Evolutionary conservation across 2,797 vertebrate species (phyloP).

Genomic region (Siniperca obscura): DNA sequence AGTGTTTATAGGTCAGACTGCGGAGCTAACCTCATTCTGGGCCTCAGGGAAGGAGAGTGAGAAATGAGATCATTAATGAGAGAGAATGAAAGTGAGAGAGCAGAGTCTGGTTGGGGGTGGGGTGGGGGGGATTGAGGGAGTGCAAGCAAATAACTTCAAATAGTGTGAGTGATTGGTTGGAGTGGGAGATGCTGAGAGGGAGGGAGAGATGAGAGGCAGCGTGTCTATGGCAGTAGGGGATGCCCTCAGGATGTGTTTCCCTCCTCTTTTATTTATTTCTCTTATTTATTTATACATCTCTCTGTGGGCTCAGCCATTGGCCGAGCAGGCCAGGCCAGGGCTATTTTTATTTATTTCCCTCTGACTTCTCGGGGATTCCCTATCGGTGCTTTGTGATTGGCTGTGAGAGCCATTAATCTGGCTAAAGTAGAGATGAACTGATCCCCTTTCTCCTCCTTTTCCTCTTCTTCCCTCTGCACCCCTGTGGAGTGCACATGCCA

Average conservation of each 20-base stretch:
- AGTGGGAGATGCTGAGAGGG: slow-evolving; percentile 62
- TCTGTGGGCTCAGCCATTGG: slow-evolving; percentile 70
- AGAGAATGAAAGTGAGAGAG: slow-evolving; percentile 76
- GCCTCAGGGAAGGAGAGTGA: slow-evolving; percentile 77
- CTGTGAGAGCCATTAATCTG: slow-evolving; percentile 71
- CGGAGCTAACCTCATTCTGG: slow-evolving; percentile 76
- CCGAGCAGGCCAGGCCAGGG: slow-evolving; percentile 56
- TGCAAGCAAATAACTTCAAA: slow-evolving; percentile 77
- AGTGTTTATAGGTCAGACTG: slow-evolving; percentile 81
- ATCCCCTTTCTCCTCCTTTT: slow-evolving; percentile 22
- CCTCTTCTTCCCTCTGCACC: slow-evolving; percentile 18
- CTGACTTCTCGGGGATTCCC: slow-evolving; percentile 80
- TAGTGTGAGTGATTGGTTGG: slow-evolving; percentile 75
- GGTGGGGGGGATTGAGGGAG: slow-evolving; percentile 30
- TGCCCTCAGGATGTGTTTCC: slow-evolving; percentile 83
- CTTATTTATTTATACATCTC: slow-evolving; percentile 81
- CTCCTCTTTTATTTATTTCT: slow-evolving; percentile 82
- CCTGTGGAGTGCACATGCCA: slow-evolving; percentile 39
- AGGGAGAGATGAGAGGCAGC: slow-evolving; percentile 59
- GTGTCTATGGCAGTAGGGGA: slow-evolving; percentile 76
- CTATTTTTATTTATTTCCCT: slow-evolving; percentile 69
- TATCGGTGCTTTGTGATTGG: slow-evolving; percentile 68
- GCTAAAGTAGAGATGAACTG: slow-evolving; percentile 53
- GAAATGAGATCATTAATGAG: slow-evolving; percentile 84
- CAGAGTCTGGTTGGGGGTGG: slow-evolving; percentile 20